Percentiles rank a stretch among this genome's conserved stretches.
These are phyloP conservation scores for Dasyornis broadbenti DNA, from an alignment of 2,113 vertebrate species.

Conservation along the genomic window DNA sequence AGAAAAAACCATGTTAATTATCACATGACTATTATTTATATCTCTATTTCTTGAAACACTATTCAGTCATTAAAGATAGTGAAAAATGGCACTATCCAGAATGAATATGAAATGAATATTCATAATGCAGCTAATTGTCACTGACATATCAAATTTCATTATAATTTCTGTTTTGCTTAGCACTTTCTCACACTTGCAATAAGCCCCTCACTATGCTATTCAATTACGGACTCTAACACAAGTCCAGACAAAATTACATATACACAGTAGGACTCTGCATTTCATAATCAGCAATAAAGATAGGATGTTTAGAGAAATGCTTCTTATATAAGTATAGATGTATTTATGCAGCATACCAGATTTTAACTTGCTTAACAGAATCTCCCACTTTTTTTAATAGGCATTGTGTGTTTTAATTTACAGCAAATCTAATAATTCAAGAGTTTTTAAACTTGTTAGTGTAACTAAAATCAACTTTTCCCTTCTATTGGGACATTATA, in stretches of 20 bases:
- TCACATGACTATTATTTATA: slow-evolving; percentile 49
- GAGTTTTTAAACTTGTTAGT: not conserved
- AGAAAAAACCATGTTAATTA: slow-evolving; percentile 34
- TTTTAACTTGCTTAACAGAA: not conserved
- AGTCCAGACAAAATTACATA: not conserved
- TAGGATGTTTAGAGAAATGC: not conserved
- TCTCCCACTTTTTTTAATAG: not conserved
- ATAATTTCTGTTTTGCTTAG: slow-evolving; percentile 61
- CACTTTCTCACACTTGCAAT: slow-evolving; percentile 15
- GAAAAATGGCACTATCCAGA: slow-evolving; percentile 31
- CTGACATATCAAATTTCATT: slow-evolving; percentile 57
- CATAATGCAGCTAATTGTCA: slow-evolving; percentile 53
- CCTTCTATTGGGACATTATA: not conserved
- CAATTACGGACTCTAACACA: not conserved
- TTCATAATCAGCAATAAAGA: not conserved
- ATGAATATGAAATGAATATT: slow-evolving; percentile 51
- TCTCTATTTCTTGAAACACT: slow-evolving; percentile 34
- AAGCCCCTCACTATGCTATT: not conserved
- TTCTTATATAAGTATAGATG: not conserved
- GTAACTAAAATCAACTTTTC: not conserved
- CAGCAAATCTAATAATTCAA: not conserved
- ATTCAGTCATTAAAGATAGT: slow-evolving; percentile 41
- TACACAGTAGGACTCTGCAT: not conserved
- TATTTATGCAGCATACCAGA: not conserved
- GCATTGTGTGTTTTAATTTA: not conserved